Conservation (phyloP, 92 coral and sea anemone species). For the Porites cylindrica region DNA sequence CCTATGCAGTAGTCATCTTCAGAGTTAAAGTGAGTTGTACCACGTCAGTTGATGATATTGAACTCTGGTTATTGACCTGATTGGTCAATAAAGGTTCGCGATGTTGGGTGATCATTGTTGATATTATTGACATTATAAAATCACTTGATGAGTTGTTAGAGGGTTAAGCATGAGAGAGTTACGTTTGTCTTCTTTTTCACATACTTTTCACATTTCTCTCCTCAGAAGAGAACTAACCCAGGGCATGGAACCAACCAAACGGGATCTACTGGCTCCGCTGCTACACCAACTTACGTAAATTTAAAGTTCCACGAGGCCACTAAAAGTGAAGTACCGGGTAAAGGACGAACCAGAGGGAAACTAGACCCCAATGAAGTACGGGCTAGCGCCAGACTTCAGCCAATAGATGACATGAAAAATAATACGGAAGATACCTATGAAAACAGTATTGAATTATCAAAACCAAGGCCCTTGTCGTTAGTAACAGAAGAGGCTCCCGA, state of each 20-base stretch:
- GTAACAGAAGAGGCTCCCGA: constrained; percentile 17
- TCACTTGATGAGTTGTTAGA: too few species aligned
- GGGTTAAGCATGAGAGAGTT: too few species aligned
- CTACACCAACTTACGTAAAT: constrained; percentile 61
- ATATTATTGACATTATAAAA: too few species aligned
- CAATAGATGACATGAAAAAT: background rate
- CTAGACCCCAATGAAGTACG: constrained; percentile 35
- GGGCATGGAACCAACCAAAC: background rate
- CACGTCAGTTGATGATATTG: too few species aligned
- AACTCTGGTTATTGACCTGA: too few species aligned
- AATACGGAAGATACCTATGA: background rate
- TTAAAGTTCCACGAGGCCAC: constrained; percentile 56
- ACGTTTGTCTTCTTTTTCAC: background rate
- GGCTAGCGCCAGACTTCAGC: constrained; percentile 26
- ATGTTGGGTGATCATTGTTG: too few species aligned
- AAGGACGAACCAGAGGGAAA: constrained; percentile 37
- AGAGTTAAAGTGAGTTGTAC: too few species aligned
- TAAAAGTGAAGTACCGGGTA: constrained; percentile 4
- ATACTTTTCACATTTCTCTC: background rate
- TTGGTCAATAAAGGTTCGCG: too few species aligned
- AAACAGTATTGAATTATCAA: background rate
- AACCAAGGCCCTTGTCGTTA: constrained; percentile 17
- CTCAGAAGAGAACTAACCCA: constrained; percentile 25
- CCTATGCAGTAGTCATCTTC: too few species aligned
- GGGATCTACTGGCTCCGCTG: background rate